Base-by-base conservation (phyloP, 2,888 invertebrate species). In the Dicycla oo region DNA sequence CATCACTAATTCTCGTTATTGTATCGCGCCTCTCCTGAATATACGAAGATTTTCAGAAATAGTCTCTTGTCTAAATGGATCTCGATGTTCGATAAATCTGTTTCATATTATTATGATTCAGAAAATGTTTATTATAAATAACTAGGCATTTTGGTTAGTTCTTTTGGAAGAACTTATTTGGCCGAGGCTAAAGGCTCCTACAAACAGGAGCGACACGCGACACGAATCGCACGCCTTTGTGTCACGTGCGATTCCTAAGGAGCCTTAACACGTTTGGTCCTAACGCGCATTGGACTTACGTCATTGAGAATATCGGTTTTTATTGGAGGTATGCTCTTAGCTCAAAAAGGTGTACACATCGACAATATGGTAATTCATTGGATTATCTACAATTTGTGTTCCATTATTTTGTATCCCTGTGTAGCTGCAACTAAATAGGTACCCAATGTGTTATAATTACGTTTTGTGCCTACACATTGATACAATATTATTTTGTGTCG, bases 1-100 rank as follows among this genome's bases (percentile, higher is more conserved):
- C 78, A 62, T 81, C 81, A 76, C 76, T 80, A 68, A 49, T 34
- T 69, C 45, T 47, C 34, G 58, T 76, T 70, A 73, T 76, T 61
- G 51, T 69, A 60, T 49, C 20, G 47, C 26, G 54, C 34, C 49
- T 61, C n/a, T 15, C 56, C 47, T 18, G 56, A 67, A 73, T 75
- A 56, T 63, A 68, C 61, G 63, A 54, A 53, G 56, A 58, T 69
- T 73, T 75, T 56, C 49, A 65, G 40, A 60, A 80, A 77, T 45
- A 40, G 68, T 80, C 7, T 82, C 34, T 47, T 51, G 20, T 58
- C 49, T 58, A 40, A 60, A 64, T 62, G 38, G 45, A 45, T 67
- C 45, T 57, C n/a, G 45, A 34, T 73, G 40, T 78, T 34, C 3
- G 13, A 64, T 63, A 78, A 64, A 38, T 64, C 38, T 72, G 26